phyloP scores from a whole-genome alignment of 53 echinoderm and acorn worm genomes.

The Holothuria scabra region DNA sequence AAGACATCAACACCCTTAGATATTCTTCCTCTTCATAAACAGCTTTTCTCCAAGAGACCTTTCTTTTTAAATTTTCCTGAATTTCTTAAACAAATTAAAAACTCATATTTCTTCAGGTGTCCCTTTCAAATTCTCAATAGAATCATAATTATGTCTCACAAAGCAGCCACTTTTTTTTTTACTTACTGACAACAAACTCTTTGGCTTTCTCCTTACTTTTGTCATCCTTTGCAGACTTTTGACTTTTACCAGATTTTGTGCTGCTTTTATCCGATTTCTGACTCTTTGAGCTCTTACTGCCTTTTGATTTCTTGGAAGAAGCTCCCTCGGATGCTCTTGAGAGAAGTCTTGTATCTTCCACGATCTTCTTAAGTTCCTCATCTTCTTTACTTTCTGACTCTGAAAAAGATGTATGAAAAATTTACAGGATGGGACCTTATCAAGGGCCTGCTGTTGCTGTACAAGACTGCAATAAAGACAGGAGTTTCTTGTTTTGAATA shows the following conservation, averaged over 20 bases:
- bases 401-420: not conserved
- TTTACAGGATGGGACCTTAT: too few species aligned
- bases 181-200: constrained; percentile 89
- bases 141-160: too few species aligned
- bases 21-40: too few species aligned
- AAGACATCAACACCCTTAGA: too few species aligned
- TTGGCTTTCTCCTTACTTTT: constrained; percentile 67
- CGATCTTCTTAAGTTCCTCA: constrained; percentile 32
- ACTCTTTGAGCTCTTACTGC: constrained; percentile 68
- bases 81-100: not conserved
- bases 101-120: not conserved
- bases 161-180: not conserved
- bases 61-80: too few species aligned
- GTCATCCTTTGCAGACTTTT: constrained; percentile 44
- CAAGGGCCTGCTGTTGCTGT: too few species aligned
- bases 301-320: constrained; percentile 51
- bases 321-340: constrained; percentile 14
- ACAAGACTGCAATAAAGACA: too few species aligned
- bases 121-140: not conserved
- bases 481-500: too few species aligned
- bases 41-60: too few species aligned
- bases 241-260: constrained; percentile 59
- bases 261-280: constrained; percentile 53
- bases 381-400: constrained; percentile 56
- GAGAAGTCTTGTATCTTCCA: constrained; percentile 36